phyloP scores from a whole-genome alignment of 2,888 invertebrate genomes.

The Folsomia candida region DNA sequence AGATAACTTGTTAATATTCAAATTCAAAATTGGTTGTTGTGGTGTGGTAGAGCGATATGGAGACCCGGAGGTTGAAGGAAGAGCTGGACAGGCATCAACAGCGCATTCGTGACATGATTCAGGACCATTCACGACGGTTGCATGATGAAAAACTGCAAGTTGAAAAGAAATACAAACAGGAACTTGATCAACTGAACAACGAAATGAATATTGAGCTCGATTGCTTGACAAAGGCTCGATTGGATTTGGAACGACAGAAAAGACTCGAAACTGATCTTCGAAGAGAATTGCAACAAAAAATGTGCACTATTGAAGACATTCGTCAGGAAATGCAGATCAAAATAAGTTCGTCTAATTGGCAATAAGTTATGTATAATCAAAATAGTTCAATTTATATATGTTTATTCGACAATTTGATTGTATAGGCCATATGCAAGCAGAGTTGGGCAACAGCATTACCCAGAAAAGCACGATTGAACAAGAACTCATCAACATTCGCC shows the following conservation, averaged over 20 bases:
- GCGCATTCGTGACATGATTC: constrained; percentile 70
- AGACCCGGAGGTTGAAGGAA: constrained; percentile 71
- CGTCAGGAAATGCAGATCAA: constrained; percentile 76
- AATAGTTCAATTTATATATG: not conserved
- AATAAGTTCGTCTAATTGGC: constrained; percentile 59
- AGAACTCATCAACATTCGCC: constrained; percentile 69
- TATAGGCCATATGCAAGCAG: constrained; percentile 70
- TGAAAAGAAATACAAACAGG: constrained; percentile 63
- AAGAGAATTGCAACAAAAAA: constrained; percentile 73
- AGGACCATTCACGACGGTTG: constrained; percentile 70
- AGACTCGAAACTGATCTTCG: constrained; percentile 73
- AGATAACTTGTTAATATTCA: not conserved
- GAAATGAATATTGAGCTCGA: constrained; percentile 80
- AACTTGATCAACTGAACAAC: constrained; percentile 74
- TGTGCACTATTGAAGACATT: constrained; percentile 71
- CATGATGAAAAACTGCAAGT: constrained; percentile 68
- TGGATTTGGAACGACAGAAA: constrained; percentile 76
- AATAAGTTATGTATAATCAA: not conserved
- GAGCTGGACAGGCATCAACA: constrained; percentile 74
- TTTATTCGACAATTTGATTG: not conserved
- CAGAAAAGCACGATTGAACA: constrained; percentile 78
- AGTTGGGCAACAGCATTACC: constrained; percentile 70
- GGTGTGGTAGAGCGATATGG: constrained; percentile 65
- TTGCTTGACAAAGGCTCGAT: constrained; percentile 67
- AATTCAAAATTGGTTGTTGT: not conserved